Percentiles rank a stretch among this genome's conserved stretches.
Evolutionary conservation across 1,140 invertebrate genomes (phyloP).

Genomic region (Eubasilissa regina): DNA sequence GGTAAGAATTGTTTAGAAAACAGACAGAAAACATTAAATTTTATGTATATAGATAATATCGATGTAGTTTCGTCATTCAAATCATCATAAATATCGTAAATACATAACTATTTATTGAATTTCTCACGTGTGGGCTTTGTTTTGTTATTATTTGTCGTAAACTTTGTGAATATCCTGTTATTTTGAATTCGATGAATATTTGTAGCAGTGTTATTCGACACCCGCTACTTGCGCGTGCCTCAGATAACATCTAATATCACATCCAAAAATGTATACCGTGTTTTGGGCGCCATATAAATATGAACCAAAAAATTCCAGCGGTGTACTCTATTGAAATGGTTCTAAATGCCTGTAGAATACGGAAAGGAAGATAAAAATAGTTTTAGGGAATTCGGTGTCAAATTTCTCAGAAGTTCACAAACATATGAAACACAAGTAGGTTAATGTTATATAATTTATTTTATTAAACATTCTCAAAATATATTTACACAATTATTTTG

Average conservation of each 20-base stretch:
- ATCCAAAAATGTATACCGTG: neutral
- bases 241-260: neutral
- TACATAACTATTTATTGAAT: neutral
- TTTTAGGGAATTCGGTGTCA: neutral
- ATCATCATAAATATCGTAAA: too few relatives aligned
- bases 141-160: neutral
- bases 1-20: too few relatives aligned
- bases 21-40: too few relatives aligned
- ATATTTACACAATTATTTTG: too few relatives aligned
- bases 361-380: neutral
- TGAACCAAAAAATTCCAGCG: constrained; percentile 7
- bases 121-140: neutral
- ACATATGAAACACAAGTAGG: too few relatives aligned
- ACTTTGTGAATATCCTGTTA: neutral
- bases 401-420: neutral
- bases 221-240: constrained; percentile 22
- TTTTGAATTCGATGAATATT: neutral
- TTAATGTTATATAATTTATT: too few relatives aligned
- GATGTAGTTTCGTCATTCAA: too few relatives aligned
- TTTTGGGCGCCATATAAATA: constrained; percentile 17
- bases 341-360: constrained; percentile 6
- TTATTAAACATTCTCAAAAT: too few relatives aligned
- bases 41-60: too few relatives aligned
- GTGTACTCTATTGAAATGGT: neutral
- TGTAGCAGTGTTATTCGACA: neutral